Evolutionary conservation across 2,797 vertebrate species (phyloP).

Genomic region (Anabas testudineus): DNA sequence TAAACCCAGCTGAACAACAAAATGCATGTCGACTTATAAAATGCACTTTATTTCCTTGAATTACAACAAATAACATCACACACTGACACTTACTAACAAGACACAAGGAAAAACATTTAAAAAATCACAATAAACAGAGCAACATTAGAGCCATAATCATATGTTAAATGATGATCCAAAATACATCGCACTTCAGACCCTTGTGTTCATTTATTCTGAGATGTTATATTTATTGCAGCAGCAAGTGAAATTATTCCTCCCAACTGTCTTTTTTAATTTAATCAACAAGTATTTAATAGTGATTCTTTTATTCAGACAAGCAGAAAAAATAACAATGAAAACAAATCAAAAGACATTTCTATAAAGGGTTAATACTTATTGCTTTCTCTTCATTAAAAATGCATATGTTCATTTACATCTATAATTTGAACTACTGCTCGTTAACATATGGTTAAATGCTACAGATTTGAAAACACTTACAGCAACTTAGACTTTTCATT

Average conservation of each 20-base stretch:
- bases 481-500: conserved; percentile 3
- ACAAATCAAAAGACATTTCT: conserved; percentile 11
- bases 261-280: conserved; percentile 53
- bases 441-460: background rate
- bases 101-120: background rate
- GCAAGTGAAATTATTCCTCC: conserved; percentile 41
- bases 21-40: conserved; percentile 6
- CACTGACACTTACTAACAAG: conserved; percentile 10
- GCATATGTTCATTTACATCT: conserved; percentile 15
- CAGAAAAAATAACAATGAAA: too few relatives aligned
- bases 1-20: conserved; percentile 15
- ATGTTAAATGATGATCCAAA: conserved; percentile 33
- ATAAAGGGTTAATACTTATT: conserved; percentile 24
- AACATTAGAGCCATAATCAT: conserved; percentile 12
- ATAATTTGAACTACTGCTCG: conserved; percentile 4
- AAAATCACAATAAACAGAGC: background rate
- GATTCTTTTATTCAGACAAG: conserved; percentile 20
- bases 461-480: background rate
- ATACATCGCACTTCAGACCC: conserved; percentile 4
- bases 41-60: conserved; percentile 16
- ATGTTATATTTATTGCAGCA: conserved; percentile 48
- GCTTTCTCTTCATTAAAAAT: conserved; percentile 33
- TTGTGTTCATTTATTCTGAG: conserved; percentile 37
- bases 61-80: conserved; percentile 11
- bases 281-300: conserved; percentile 54